Evolutionary conservation across 1,140 invertebrate species (phyloP).

Genomic region (Solenopsis fugax): DNA sequence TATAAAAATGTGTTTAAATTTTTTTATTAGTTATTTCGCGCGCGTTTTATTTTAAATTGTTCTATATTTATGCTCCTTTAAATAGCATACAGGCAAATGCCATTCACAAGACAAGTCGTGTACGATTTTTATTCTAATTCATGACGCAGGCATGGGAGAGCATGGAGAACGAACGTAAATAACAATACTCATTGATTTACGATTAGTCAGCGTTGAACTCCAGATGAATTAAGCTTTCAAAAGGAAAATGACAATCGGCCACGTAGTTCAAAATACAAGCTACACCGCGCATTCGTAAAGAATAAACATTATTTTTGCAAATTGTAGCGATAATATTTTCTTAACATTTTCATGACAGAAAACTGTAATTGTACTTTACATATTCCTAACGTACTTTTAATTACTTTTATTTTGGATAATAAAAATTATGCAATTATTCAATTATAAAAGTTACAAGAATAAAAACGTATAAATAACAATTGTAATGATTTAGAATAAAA

Average conservation of each 20-base stretch:
- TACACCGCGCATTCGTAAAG: background rate
- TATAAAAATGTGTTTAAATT: background rate
- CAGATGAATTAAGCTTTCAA: background rate
- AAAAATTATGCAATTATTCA: background rate
- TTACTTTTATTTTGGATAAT: background rate
- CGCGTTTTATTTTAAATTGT: background rate
- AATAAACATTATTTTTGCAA: constrained; percentile 30
- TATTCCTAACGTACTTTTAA: background rate
- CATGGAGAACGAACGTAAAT: background rate
- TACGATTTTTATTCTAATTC: constrained; percentile 36
- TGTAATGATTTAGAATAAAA: background rate
- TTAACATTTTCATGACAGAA: background rate
- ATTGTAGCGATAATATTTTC: constrained; percentile 1
- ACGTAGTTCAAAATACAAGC: background rate
- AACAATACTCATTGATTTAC: constrained; percentile 8
- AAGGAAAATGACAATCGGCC: constrained; percentile 21
- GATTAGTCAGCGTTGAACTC: constrained; percentile 28
- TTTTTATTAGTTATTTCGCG: background rate
- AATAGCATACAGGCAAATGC: background rate
- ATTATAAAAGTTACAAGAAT: background rate
- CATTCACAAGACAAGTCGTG: background rate
- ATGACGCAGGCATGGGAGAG: background rate
- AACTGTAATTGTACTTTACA: background rate
- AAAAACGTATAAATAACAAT: background rate
- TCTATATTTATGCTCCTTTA: background rate